Conservation (phyloP, 1,140 invertebrate species). For the Vanessa tameamea region DNA sequence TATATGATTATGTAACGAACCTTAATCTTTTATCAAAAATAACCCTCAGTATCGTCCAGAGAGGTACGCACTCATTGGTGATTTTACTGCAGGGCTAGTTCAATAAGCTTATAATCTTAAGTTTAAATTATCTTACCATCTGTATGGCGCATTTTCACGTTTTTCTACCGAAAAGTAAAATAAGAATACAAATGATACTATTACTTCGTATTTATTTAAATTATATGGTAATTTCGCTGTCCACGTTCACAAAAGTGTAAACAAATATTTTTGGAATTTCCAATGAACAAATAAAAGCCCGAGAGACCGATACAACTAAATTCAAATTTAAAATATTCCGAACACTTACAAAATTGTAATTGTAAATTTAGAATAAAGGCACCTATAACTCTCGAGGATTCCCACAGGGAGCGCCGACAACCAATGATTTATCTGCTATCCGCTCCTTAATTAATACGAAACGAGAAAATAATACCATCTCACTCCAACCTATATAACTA, state of each 20-base stretch:
- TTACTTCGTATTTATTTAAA: not conserved
- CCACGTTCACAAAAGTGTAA: conserved; percentile 15
- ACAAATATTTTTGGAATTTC: conserved; percentile 34
- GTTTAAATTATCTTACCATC: no score
- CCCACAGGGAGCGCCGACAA: conserved; percentile 77
- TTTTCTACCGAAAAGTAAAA: no score
- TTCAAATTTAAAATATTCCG: conserved; percentile 66
- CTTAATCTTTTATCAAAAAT: no score
- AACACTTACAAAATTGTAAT: conserved; percentile 75
- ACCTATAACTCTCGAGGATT: conserved; percentile 75
- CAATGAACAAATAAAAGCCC: conserved; percentile 48
- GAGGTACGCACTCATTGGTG: no score
- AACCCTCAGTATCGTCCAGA: no score
- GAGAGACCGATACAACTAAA: conserved; percentile 55
- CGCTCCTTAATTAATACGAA: conserved; percentile 73
- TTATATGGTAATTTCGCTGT: conserved; percentile 7
- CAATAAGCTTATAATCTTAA: no score
- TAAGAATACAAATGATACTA: not conserved
- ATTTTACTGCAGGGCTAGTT: no score
- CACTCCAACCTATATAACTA: conserved; percentile 42
- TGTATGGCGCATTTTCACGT: no score
- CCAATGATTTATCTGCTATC: conserved; percentile 71
- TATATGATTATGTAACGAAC: no score
- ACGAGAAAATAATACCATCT: conserved; percentile 52
- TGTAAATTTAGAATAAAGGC: conserved; percentile 79